Conservation (phyloP, 2,888 invertebrate genomes). For the Chironomus tentans region DNA sequence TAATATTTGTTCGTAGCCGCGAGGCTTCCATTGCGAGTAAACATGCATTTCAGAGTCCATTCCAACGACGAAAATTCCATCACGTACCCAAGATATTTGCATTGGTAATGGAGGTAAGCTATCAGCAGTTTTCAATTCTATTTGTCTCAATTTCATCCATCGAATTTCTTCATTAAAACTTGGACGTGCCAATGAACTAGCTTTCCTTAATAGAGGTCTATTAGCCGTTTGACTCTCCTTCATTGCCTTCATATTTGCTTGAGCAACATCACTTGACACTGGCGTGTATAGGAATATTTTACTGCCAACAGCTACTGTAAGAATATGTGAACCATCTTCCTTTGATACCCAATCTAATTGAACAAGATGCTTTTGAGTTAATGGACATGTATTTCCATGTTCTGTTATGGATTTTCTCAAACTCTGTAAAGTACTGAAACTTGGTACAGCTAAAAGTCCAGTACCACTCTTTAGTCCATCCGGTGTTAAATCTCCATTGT, state of each 20-base stretch:
- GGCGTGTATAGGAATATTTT: constrained; percentile 88
- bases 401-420: constrained; percentile 75
- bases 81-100: constrained; percentile 98
- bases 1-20: constrained; percentile 13
- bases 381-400: constrained; percentile 81
- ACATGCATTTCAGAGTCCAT: constrained; percentile 99
- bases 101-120: constrained; percentile 94
- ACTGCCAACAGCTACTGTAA: constrained; percentile 92
- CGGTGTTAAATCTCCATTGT: constrained; percentile 37
- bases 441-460: constrained; percentile 74
- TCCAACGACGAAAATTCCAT: constrained; percentile 94
- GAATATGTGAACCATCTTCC: constrained; percentile 95
- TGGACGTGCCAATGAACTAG: constrained; percentile 82
- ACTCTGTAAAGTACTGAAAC: constrained; percentile 82
- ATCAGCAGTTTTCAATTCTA: constrained; percentile 87
- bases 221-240: constrained; percentile 76
- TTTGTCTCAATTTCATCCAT: constrained; percentile 92
- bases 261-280: constrained; percentile 88
- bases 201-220: constrained; percentile 77
- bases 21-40: constrained; percentile 93
- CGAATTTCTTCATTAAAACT: constrained; percentile 85
- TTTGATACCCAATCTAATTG: constrained; percentile 99
- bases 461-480: constrained; percentile 37
- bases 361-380: constrained; percentile 86
- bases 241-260: constrained; percentile 88